phyloP scores from a whole-genome alignment of 2,797 vertebrate genomes.

The Coreius guichenoti region DNA sequence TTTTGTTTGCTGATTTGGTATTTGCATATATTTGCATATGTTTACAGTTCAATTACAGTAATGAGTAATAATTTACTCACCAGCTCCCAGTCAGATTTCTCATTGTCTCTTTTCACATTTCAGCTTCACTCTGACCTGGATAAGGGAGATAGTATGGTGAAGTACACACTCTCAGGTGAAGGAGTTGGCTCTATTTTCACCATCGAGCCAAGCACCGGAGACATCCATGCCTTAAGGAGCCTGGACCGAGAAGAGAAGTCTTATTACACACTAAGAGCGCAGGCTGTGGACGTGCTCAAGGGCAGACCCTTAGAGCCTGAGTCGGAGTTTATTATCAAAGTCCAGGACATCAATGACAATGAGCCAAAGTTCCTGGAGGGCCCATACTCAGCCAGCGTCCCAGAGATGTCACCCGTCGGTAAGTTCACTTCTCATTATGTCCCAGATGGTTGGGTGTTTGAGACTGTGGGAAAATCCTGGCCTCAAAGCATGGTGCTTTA shows the following conservation, averaged over 20 bases:
- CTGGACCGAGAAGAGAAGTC: conserved; percentile 93
- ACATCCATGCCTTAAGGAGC: conserved; percentile 91
- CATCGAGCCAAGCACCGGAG: conserved; percentile 92
- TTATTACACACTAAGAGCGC: conserved; percentile 89
- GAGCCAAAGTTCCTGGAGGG: conserved; percentile 90
- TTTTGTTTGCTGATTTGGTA: background rate
- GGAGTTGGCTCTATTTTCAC: conserved; percentile 92
- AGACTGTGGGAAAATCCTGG: conserved; percentile 17
- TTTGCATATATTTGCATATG: conserved; percentile 20
- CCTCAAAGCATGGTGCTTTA: conserved; percentile 22
- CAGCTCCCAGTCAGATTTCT: conserved; percentile 7
- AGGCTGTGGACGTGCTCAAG: conserved; percentile 88
- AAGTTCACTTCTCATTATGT: conserved; percentile 62
- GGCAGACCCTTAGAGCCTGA: conserved; percentile 89
- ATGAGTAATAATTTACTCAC: conserved; percentile 16
- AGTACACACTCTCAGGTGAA: conserved; percentile 92
- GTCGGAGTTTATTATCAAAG: conserved; percentile 94
- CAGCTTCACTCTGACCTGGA: conserved; percentile 96
- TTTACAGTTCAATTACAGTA: background rate
- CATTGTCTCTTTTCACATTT: conserved; percentile 37
- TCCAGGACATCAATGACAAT: conserved; percentile 96
- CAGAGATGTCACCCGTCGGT: conserved; percentile 96
- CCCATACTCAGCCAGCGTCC: conserved; percentile 87
- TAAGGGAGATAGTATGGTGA: conserved; percentile 87
- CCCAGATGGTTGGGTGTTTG: conserved; percentile 7